Base-by-base conservation (phyloP, 2,113 vertebrate genomes). In the Otus sunia region DNA sequence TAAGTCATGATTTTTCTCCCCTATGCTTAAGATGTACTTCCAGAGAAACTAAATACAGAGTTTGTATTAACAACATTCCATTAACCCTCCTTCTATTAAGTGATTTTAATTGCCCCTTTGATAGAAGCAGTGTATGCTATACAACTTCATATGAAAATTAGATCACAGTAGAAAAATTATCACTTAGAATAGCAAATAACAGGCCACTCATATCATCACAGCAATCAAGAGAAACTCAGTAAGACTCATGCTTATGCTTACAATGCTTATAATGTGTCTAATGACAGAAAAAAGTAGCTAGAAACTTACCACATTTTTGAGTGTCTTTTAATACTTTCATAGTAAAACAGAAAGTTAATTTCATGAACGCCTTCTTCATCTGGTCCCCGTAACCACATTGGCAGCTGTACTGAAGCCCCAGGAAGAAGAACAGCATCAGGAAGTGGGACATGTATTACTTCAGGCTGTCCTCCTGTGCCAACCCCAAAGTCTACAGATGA, bases 331-430 rank as follows among this genome's bases (percentile, higher is more conserved):
- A 98, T 95, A 97, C 98, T 99, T 97, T 99, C 99, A 10, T 99
- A 99, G 94, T 99, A 99, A 98, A 99, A 99, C 41, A 99, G 98
- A 96, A 99, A 99, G 96, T 99, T 99, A 97, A 99, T 99, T 98
- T 99, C 99, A 92, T 99, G 99, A 84, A 99, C 99, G 34, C 99
- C 99, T 97, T 99, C 99, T 94, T 98, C 98, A 96, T 99, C 99
- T 29, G 99, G 99, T 63, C 99, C 99, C 74, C 99, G 97, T 89
- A 99, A 98, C 99, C 99, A 99, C 95, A 99, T 98, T 6, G 99
- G 99, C 37, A 99, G 98, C 97, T 99, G 99, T 50, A 98, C 97
- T 45, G 99, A 99, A 95, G 99, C 97, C 49, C 99, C 99, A 3
- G 99, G 99, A n/a, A 98, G 98, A 86, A 99, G 98, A 26, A 97